Percentiles rank a stretch among this genome's conserved stretches.
Conservation (phyloP, 2,888 invertebrate genomes). For the Linyphia triangularis region DNA sequence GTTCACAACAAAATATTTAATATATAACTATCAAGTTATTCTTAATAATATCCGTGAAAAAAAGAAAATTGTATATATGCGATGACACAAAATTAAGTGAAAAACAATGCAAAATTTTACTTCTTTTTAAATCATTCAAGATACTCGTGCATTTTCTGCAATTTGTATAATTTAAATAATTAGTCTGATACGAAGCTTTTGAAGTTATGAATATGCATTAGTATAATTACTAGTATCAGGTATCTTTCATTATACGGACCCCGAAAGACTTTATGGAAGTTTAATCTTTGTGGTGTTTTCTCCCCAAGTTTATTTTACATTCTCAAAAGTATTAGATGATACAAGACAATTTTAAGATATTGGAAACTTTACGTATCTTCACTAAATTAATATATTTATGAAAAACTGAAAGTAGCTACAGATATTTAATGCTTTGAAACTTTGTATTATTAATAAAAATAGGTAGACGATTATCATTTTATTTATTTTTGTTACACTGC, state of each 20-base stretch:
- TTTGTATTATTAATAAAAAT: no score
- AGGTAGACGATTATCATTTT: no score
- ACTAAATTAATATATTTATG: no score
- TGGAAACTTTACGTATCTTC: no score
- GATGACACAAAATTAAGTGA: neutral
- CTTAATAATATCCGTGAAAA: neutral
- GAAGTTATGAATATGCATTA: slow-evolving; percentile 50
- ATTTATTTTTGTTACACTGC: no score
- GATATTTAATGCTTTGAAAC: no score
- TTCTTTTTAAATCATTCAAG: neutral
- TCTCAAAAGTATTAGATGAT: neutral
- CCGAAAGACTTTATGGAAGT: neutral
- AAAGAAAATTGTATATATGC: neutral
- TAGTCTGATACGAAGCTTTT: slow-evolving; percentile 30
- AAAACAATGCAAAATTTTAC: neutral
- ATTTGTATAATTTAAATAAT: slow-evolving; percentile 60
- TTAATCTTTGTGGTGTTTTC: neutral
- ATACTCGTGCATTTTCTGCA: slow-evolving; percentile 11
- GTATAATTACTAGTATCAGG: slow-evolving; percentile 43
- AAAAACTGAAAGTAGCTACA: no score
- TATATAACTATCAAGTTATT: no score
- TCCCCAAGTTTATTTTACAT: neutral
- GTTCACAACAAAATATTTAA: no score
- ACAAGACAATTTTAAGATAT: neutral
- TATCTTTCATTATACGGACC: slow-evolving; percentile 23